Percentiles rank a stretch among this genome's conserved stretches.
These are phyloP conservation scores for Perizoma affinitatum DNA, from an alignment of 2,888 invertebrate species.

Conservation along the genomic window DNA sequence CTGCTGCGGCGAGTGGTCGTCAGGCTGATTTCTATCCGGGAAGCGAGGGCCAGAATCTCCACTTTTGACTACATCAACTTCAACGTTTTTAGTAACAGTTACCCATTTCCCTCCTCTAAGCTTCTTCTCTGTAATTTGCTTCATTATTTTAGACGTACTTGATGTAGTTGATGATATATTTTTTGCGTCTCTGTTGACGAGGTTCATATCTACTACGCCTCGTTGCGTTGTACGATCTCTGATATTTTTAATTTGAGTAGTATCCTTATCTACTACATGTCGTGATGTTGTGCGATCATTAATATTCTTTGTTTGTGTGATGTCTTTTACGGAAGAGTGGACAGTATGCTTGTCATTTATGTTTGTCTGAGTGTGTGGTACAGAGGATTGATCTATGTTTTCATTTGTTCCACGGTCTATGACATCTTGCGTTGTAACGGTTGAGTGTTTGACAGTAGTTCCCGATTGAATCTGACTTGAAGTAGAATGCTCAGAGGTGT, in stretches of 20 bases:
- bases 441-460: conserved; percentile 48
- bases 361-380: conserved; percentile 24
- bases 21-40: conserved; percentile 24
- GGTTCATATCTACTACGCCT: conserved; percentile 53
- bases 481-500: conserved; percentile 44
- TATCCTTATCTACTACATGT: conserved; percentile 50
- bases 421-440: conserved; percentile 47
- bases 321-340: conserved; percentile 23
- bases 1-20: conserved; percentile 42
- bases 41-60: conserved; percentile 44
- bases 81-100: conserved; percentile 85
- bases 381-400: conserved; percentile 22
- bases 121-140: conserved; percentile 83
- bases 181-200: conserved; percentile 59
- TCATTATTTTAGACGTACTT: conserved; percentile 79
- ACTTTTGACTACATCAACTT: conserved; percentile 83
- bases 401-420: conserved; percentile 40
- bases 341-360: conserved; percentile 16
- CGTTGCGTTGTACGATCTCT: conserved; percentile 54
- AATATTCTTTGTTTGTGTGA: conserved; percentile 43
- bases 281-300: conserved; percentile 42
- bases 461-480: conserved; percentile 51
- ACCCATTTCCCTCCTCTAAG: conserved; percentile 77
- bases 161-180: conserved; percentile 64
- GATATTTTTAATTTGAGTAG: conserved; percentile 41